Evolutionary conservation across 2,797 vertebrate species (phyloP).

Genomic region (Tangara arthus): DNA sequence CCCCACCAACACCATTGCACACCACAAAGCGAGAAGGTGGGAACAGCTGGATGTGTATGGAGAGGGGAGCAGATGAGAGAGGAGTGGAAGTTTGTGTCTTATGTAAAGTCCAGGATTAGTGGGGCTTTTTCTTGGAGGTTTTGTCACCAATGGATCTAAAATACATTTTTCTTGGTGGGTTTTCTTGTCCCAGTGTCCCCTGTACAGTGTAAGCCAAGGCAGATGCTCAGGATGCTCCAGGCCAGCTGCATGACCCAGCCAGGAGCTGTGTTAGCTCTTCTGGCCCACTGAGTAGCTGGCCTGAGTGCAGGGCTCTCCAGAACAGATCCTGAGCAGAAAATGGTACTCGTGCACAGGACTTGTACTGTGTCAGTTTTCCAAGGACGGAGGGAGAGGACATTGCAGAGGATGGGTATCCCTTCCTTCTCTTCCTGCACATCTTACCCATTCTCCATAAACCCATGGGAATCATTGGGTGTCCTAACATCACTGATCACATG

Average conservation of each 20-base stretch:
- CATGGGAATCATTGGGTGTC: accelerated
- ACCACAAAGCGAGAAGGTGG: neutral
- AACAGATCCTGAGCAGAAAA: neutral
- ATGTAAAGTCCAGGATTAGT: neutral
- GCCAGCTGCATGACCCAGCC: neutral
- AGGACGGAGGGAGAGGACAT: too few relatives aligned
- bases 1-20: neutral
- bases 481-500: neutral
- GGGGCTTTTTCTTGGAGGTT: neutral
- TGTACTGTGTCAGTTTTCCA: neutral
- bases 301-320: neutral
- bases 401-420: neutral
- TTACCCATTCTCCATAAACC: neutral
- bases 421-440: neutral
- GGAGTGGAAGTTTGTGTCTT: neutral
- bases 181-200: accelerated
- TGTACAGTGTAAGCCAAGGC: neutral
- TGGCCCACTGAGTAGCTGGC: neutral
- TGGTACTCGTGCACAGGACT: accelerated
- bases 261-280: neutral
- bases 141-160: neutral
- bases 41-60: neutral
- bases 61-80: neutral
- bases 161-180: accelerated
- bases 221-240: neutral